A percentile compares a stretch with the other conserved stretches of the same genome.
Conservation (phyloP, 2,113 vertebrate species). For the Carettochelys insculpta region DNA sequence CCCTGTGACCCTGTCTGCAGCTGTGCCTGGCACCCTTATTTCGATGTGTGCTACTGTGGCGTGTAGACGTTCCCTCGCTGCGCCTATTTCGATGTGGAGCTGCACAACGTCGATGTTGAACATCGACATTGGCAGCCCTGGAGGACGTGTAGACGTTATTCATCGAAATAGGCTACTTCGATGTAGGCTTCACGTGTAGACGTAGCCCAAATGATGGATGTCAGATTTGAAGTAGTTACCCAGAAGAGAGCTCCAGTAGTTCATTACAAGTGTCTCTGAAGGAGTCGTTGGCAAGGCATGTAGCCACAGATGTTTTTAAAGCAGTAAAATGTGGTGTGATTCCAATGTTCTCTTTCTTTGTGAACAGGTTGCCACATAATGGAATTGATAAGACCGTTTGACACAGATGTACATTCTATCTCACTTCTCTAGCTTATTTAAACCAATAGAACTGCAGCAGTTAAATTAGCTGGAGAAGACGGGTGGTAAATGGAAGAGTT, state of each 20-base stretch:
- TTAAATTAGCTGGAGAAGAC: background rate
- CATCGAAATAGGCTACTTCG: too few species aligned
- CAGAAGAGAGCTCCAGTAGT: background rate
- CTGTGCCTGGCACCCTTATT: too few species aligned
- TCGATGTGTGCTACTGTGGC: too few species aligned
- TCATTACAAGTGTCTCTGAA: background rate
- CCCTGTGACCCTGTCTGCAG: too few species aligned
- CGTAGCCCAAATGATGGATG: background rate
- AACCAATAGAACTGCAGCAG: background rate
- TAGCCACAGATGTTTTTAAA: background rate
- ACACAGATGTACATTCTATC: rapidly evolving
- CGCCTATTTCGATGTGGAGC: too few species aligned
- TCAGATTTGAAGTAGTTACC: background rate
- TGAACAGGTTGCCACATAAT: background rate
- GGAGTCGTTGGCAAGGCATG: background rate
- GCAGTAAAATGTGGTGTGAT: background rate
- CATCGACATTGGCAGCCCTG: too few species aligned
- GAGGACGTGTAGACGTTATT: too few species aligned
- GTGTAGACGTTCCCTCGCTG: too few species aligned
- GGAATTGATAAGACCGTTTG: background rate
- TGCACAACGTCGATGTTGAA: too few species aligned
- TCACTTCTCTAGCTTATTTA: background rate
- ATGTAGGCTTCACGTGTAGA: too few species aligned
- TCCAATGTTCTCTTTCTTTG: background rate
- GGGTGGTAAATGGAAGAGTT: background rate